phyloP scores from a whole-genome alignment of 2,113 vertebrate genomes.

The Lagopus muta region DNA sequence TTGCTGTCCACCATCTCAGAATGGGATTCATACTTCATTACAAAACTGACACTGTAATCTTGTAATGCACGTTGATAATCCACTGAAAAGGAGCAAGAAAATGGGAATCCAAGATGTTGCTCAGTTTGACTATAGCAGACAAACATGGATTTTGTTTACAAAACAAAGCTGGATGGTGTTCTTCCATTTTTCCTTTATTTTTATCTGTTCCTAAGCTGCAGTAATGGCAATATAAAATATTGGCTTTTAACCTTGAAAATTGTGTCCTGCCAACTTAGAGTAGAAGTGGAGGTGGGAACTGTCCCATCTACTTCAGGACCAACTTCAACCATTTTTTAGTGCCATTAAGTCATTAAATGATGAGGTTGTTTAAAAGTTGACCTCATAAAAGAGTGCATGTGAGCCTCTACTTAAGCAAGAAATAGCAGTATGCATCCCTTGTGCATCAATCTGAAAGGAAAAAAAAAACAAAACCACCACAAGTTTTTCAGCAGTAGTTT shows the following conservation, averaged over 20 bases:
- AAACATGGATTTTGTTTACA: not conserved
- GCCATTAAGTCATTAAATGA: not conserved
- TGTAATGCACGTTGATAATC: not conserved
- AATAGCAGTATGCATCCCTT: not conserved
- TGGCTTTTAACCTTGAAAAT: not conserved
- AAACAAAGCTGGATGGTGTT: not conserved
- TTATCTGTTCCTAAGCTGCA: not conserved
- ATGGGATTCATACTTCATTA: not conserved
- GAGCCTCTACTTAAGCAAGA: not conserved
- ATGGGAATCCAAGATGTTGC: not conserved
- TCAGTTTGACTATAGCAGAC: not conserved
- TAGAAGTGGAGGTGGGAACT: not conserved
- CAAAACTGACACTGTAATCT: not conserved
- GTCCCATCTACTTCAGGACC: not conserved
- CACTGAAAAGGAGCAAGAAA: not conserved
- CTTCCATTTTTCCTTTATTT: not conserved
- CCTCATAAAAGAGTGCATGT: not conserved
- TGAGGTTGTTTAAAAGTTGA: not conserved
- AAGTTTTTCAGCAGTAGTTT: not conserved
- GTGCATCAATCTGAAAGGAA: not conserved
- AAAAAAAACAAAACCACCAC: no score
- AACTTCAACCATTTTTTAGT: not conserved
- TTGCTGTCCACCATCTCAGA: not conserved
- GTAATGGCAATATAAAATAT: not conserved
- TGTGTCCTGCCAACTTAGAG: not conserved